phyloP scores from a whole-genome alignment of 2,797 vertebrate genomes.

The Pseudocheirus occidentalis region DNA sequence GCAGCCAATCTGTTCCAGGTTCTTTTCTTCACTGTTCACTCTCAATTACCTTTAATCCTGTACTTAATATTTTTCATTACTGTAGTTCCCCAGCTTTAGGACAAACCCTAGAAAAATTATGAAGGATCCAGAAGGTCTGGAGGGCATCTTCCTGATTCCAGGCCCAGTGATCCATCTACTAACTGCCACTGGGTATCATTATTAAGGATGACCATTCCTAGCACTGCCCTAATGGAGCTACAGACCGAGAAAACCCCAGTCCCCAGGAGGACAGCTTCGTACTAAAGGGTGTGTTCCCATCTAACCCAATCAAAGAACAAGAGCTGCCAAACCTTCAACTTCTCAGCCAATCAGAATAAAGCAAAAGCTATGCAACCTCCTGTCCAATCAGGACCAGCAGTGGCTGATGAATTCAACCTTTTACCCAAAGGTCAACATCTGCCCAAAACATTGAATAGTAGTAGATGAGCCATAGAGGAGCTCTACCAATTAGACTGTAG shows the following conservation, averaged over 20 bases:
- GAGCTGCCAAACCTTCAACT: slow-evolving; percentile 19
- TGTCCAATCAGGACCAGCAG: slow-evolving; percentile 33
- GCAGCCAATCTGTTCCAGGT: background rate
- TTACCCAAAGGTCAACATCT: slow-evolving; percentile 21
- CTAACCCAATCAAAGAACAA: background rate
- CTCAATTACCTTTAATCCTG: background rate
- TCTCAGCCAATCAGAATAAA: slow-evolving; percentile 27
- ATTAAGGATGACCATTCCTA: background rate
- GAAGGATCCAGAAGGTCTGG: background rate
- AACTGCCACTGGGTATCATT: background rate
- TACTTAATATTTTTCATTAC: background rate
- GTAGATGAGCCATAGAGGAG: background rate
- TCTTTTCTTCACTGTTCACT: background rate
- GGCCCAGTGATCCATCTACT: background rate
- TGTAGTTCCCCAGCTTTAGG: background rate
- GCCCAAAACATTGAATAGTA: slow-evolving; percentile 14
- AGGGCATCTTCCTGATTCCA: background rate
- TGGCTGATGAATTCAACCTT: slow-evolving; percentile 17
- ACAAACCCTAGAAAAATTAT: background rate
- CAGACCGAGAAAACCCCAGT: background rate
- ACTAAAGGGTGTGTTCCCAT: background rate
- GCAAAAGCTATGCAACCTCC: slow-evolving; percentile 34
- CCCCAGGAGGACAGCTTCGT: background rate
- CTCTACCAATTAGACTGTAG: slow-evolving; percentile 10
- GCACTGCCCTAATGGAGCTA: background rate